Percentiles rank a stretch among this genome's conserved stretches.
phyloP scores from a whole-genome alignment of 2,888 invertebrate genomes.

The Ecliptopera silaceata region DNA sequence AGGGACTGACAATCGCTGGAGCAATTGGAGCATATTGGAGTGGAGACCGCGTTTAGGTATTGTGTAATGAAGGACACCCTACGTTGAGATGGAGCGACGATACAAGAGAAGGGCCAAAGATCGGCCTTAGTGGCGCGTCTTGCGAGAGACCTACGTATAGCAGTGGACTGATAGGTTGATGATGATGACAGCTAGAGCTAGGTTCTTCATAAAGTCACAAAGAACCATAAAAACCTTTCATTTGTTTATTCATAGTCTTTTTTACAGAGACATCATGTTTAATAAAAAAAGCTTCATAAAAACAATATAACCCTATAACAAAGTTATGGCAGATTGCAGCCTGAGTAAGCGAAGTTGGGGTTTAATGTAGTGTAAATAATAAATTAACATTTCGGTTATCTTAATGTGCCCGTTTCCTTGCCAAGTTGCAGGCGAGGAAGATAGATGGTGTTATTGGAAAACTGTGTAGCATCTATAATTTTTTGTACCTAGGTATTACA shows the following conservation, averaged over 20 bases:
- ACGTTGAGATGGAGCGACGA: too few relatives aligned
- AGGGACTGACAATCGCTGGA: too few relatives aligned
- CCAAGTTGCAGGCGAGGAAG: constrained; percentile 38
- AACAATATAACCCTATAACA: constrained; percentile 28
- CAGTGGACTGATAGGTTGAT: too few relatives aligned
- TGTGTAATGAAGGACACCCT: too few relatives aligned
- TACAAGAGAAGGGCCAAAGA: too few relatives aligned
- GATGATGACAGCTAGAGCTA: too few relatives aligned
- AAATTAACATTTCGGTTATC: constrained; percentile 73
- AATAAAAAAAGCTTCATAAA: constrained; percentile 24
- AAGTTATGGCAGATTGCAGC: constrained; percentile 31
- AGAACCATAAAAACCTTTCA: not conserved
- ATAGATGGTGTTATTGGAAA: constrained; percentile 18
- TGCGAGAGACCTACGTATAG: too few relatives aligned
- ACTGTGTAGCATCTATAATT: constrained; percentile 13
- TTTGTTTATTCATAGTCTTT: constrained; percentile 12
- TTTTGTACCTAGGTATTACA: not conserved
- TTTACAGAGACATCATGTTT: constrained; percentile 17
- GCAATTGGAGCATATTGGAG: too few relatives aligned
- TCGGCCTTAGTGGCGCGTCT: too few relatives aligned
- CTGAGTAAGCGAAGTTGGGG: constrained; percentile 38
- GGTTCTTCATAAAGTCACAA: not conserved
- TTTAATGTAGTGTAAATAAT: constrained; percentile 73
- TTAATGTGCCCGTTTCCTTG: constrained; percentile 64
- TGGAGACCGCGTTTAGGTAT: too few relatives aligned